Conservation (phyloP, 2,113 vertebrate genomes). For the Nicator chloris region DNA sequence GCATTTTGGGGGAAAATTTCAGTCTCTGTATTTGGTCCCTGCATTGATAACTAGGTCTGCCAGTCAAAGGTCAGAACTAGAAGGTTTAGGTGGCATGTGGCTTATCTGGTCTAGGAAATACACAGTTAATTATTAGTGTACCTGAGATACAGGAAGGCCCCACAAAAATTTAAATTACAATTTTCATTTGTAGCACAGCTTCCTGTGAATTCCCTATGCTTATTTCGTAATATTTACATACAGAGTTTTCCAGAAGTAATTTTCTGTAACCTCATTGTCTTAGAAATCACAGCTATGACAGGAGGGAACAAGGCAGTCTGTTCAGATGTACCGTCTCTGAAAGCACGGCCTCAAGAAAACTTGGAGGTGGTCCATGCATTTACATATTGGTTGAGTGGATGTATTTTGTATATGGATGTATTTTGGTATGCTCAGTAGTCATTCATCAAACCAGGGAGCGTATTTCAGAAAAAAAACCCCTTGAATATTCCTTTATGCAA, state of each 20-base stretch:
- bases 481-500: not conserved
- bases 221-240: not conserved
- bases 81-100: not conserved
- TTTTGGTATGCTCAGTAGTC: not conserved
- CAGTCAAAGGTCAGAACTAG: not conserved
- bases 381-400: accelerated
- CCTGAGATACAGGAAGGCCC: not conserved
- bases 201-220: not conserved
- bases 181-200: not conserved
- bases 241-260: not conserved
- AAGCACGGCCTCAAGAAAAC: not conserved
- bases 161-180: not conserved
- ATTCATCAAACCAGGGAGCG: not conserved
- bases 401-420: accelerated
- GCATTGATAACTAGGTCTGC: not conserved
- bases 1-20: not conserved
- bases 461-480: not conserved
- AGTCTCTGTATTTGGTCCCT: not conserved
- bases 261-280: not conserved
- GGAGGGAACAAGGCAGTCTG: not conserved
- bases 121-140: not conserved
- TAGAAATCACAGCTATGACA: not conserved
- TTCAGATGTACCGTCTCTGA: not conserved
- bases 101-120: not conserved
- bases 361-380: not conserved